Evolutionary conservation across 1,140 invertebrate species (phyloP).

Genomic region (Diorhabda elongata): DNA sequence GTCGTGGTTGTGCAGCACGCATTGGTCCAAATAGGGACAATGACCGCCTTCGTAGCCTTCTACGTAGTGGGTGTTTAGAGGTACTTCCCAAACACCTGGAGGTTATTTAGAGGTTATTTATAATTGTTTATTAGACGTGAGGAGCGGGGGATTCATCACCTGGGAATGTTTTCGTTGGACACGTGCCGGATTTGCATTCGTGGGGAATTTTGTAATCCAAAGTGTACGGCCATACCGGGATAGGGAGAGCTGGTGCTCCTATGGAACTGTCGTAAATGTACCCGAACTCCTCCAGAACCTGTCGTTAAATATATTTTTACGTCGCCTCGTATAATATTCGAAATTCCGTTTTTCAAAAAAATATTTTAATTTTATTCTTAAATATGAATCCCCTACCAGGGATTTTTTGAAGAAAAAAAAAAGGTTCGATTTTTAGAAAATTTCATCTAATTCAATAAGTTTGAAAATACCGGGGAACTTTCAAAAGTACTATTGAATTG

Average conservation of each 20-base stretch:
- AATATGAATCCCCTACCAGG: too few species aligned
- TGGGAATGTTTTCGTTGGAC: slow-evolving; percentile 85
- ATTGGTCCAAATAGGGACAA: slow-evolving; percentile 90
- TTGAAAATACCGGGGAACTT: too few species aligned
- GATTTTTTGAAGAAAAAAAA: too few species aligned
- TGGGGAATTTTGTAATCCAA: slow-evolving; percentile 88
- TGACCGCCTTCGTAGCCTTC: slow-evolving; percentile 86
- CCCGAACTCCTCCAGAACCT: slow-evolving; percentile 85
- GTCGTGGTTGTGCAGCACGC: slow-evolving; percentile 85
- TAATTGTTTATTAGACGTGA: not conserved
- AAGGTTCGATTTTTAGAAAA: too few species aligned
- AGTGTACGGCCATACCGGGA: slow-evolving; percentile 93
- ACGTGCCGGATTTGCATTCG: slow-evolving; percentile 87
- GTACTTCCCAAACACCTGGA: slow-evolving; percentile 88
- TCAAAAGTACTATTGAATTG: too few species aligned
- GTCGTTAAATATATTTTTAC: slow-evolving; percentile 9
- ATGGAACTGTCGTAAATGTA: slow-evolving; percentile 91
- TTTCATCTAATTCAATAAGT: too few species aligned
- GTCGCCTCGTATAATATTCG: too few species aligned
- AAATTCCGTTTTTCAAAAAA: too few species aligned
- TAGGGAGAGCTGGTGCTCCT: slow-evolving; percentile 72
- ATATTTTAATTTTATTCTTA: too few species aligned
- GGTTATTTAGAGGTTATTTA: not conserved
- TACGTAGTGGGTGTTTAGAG: slow-evolving; percentile 86
- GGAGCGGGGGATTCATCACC: slow-evolving; percentile 51